Evolutionary conservation across 2,888 invertebrate species (phyloP), one percentile per base, ranked within the genome.

Genomic region (Marronus borbonicus): DNA sequence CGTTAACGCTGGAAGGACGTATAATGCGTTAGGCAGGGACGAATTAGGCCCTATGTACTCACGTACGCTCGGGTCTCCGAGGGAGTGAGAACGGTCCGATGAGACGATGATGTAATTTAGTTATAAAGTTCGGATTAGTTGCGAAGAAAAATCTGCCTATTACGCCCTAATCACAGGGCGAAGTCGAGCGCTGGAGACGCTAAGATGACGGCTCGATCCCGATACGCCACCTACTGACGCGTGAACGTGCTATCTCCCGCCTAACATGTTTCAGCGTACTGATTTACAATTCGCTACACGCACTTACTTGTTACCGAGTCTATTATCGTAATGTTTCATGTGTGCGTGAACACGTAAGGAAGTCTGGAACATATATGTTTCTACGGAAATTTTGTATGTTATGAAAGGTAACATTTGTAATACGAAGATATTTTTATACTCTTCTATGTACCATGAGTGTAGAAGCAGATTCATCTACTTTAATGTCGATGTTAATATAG

Each of bases 91-190:
- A 4, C 55, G 55, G 55, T 55, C 55, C 55, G 20, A 55, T 20
- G 55, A 55, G 55, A 70, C 55, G 55, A 14, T 12, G 44, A 44
- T 8, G 17, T 55, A 70, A 70, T 70, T 36, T 70, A 31, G 70
- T 70, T 70, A 58, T 55, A 58, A 58, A 70, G 36, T 70, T 55
- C 17, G 31, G 55, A 70, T 70, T 70, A 70, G 70, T 70, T 70
- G 36, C n/a, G 70, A 70, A 70, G 70, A 70, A 70, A 70, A 70
- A 70, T 70, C 36, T 70, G 14, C 70, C 39, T 52, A 36, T 70
- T 31, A 70, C 55, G 55, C 20, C 20, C 55, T 55, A 55, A 55
- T 55, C 20, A 55, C 55, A 55, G 20, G 60, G 39, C 36, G 28
- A 68, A 68, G 24, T 58, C 60, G 60, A 10, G 62, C 39, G 31